Base-by-base conservation (phyloP, 2,888 invertebrate genomes). In the Nomada flava region DNA sequence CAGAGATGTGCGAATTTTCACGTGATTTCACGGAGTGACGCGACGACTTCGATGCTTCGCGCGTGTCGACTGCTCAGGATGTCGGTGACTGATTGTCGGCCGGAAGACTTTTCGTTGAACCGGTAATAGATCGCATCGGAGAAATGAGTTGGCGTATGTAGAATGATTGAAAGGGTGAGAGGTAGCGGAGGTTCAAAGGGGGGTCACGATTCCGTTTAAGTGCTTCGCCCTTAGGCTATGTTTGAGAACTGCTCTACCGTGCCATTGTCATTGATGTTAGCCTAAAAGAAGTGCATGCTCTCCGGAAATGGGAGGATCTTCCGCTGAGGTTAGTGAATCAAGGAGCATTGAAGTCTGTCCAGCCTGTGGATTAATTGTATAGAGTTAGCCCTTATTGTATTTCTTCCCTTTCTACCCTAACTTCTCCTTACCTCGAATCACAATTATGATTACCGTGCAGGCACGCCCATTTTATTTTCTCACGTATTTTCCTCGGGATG, bases 1-100 rank as follows among this genome's bases (percentile, higher is more conserved):
- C 69, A 84, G 70, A 75, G 44, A 55, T 67, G 78, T 84, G 69
- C 80, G 77, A 74, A 76, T 59, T 42, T 59, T 11, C 9, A 2
- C 2, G 11, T n/a, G 59, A 79, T 71, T 68, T 69, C 42, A 76
- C 55, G 55, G 47, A 53, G 18, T 62, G 65, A 67, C 76, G 29
- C 23, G 60, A 36, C 47, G 36, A 55, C 26, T 68, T 63, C 20
- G 26, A 23, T n/a, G 47, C 52, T 4, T 57, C n/a, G 60, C 47
- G 36, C 5, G 1, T 52, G 65, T 53, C 59, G 77, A 76, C 77
- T 53, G 23, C 47, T 47, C 69, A 64, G 59, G 47, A 70, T 47
- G 70, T 42, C 44, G 52, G 15, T 79, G 79, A 79, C 52, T 55
- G 65, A 79, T 79, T 29, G 79, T 26, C 11, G 47, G 13, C 7